Evolutionary conservation across 2,888 invertebrate species (phyloP).

Genomic region (Meliscaeva auricollis): DNA sequence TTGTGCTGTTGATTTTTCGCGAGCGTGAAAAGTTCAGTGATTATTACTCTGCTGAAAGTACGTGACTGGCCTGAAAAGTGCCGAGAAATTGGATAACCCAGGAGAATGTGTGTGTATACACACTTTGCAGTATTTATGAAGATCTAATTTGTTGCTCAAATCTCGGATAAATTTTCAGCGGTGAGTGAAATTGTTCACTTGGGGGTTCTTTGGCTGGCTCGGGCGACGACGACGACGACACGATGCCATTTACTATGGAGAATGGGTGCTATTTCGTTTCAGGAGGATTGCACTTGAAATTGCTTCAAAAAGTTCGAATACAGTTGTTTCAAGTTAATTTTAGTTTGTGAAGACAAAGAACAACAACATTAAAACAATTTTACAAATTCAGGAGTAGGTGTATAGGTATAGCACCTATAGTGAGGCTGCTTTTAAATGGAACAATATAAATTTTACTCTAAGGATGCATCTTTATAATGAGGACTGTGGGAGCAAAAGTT

Average conservation of each 20-base stretch:
- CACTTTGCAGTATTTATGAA: slow-evolving; percentile 76
- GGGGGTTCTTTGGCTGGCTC: slow-evolving; percentile 38
- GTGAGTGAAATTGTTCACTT: slow-evolving; percentile 61
- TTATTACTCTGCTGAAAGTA: slow-evolving; percentile 83
- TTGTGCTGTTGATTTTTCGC: slow-evolving; percentile 68
- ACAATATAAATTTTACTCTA: slow-evolving; percentile 13
- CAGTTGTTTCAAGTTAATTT: slow-evolving; percentile 57
- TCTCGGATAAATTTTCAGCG: slow-evolving; percentile 65
- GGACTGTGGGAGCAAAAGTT: neutral
- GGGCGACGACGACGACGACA: too few relatives aligned
- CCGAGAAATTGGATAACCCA: slow-evolving; percentile 79
- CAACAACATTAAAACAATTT: slow-evolving; percentile 18
- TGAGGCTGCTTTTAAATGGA: slow-evolving; percentile 14
- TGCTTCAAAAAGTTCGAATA: slow-evolving; percentile 44
- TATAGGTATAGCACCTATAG: too few relatives aligned
- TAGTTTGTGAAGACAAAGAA: slow-evolving; percentile 16
- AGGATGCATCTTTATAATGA: neutral
- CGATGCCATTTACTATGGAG: neutral
- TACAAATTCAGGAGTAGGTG: slow-evolving; percentile 15
- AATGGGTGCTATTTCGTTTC: slow-evolving; percentile 12
- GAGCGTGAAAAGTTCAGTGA: slow-evolving; percentile 83
- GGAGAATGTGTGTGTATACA: slow-evolving; percentile 14
- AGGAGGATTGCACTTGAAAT: slow-evolving; percentile 46
- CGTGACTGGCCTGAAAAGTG: slow-evolving; percentile 83
- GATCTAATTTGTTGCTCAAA: slow-evolving; percentile 77